Percentiles rank a stretch among this genome's conserved stretches.
Evolutionary conservation across 2,797 vertebrate genomes (phyloP).

Genomic region (Rhinogobio ventralis): DNA sequence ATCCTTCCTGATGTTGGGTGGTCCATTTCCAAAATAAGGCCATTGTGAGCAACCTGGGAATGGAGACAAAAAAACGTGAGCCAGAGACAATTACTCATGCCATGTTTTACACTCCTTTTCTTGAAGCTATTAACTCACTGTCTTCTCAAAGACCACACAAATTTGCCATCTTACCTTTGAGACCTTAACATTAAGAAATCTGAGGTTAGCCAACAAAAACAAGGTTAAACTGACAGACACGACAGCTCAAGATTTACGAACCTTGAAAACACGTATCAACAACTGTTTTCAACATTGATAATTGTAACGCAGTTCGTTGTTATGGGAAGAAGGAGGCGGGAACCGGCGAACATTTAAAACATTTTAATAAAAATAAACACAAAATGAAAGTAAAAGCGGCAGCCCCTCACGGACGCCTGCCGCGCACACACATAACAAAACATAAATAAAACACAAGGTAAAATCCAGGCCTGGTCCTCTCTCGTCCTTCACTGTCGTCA

Average conservation of each 20-base stretch:
- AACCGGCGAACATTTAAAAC: too few species aligned
- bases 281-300: background rate
- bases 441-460: too few species aligned
- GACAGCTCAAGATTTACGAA: background rate
- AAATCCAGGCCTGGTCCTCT: too few species aligned
- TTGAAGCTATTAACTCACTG: slow-evolving; percentile 29
- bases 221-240: slow-evolving; percentile 44
- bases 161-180: slow-evolving; percentile 20
- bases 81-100: slow-evolving; percentile 45
- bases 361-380: too few species aligned
- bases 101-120: slow-evolving; percentile 14
- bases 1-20: slow-evolving; percentile 84
- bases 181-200: background rate
- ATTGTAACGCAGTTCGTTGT: too few species aligned
- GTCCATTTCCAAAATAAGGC: slow-evolving; percentile 83
- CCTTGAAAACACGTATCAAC: background rate
- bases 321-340: too few species aligned
- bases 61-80: slow-evolving; percentile 35
- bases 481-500: too few species aligned
- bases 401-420: too few species aligned
- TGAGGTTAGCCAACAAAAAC: slow-evolving; percentile 17
- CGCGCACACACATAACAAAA: too few species aligned
- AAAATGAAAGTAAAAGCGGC: too few species aligned
- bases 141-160: slow-evolving; percentile 22
- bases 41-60: slow-evolving; percentile 83